Percentiles rank a stretch among this genome's conserved stretches.
Conservation (phyloP, 2,888 invertebrate species). For the Bugulina stolonifera region DNA sequence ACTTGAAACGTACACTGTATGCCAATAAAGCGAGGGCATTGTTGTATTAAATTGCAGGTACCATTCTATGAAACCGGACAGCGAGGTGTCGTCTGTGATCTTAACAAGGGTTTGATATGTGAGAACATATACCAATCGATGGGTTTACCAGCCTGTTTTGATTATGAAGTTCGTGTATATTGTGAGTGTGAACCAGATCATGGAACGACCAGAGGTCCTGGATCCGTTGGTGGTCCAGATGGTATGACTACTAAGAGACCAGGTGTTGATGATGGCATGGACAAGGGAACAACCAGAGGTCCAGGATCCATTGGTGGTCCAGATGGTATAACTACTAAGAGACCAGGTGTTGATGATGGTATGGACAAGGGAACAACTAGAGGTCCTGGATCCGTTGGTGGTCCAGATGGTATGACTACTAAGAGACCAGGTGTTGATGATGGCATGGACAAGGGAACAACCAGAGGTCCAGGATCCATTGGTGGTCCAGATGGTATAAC, state of each 20-base stretch:
- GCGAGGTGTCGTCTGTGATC: constrained; percentile 38
- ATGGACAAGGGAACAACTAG: background rate
- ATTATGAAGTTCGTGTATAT: constrained; percentile 75
- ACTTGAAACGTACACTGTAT: too few species aligned
- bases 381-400: background rate
- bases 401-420: background rate
- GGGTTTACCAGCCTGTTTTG: constrained; percentile 59
- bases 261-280: background rate
- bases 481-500: background rate
- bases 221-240: background rate
- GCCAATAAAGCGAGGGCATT: too few species aligned
- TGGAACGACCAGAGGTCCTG: background rate
- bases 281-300: background rate
- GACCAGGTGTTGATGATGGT: background rate
- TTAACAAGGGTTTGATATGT: constrained; percentile 40
- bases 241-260: background rate
- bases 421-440: background rate
- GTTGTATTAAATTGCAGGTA: too few species aligned
- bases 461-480: background rate
- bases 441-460: background rate
- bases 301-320: background rate
- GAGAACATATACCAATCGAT: constrained; percentile 38
- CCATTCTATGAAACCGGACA: constrained; percentile 34
- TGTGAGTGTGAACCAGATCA: background rate
- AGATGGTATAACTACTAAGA: background rate